Conservation (phyloP, 2,113 vertebrate species). For the Platycercus adscitus region DNA sequence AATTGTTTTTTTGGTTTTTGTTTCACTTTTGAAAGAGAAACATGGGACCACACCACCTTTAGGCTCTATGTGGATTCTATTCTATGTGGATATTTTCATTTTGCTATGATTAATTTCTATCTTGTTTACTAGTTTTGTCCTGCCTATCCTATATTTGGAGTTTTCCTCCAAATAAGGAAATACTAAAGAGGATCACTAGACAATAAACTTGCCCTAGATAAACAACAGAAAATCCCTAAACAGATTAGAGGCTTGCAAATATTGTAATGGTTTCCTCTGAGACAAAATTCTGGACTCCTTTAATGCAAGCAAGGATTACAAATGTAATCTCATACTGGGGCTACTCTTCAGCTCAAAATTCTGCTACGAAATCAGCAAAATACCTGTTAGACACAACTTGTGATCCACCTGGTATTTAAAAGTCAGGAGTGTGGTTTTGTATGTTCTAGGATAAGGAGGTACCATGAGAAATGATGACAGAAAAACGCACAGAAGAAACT, state of each 20-base stretch:
- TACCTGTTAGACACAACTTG: background rate
- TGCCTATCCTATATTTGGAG: background rate
- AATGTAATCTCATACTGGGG: background rate
- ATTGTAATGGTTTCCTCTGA: conserved; percentile 1
- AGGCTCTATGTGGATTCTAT: background rate
- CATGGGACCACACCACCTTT: background rate
- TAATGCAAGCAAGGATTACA: background rate
- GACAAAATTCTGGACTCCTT: background rate
- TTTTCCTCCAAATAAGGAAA: background rate
- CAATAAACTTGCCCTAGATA: conserved; percentile 12
- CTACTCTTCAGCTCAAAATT: background rate
- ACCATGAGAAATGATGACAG: background rate
- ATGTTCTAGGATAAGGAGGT: background rate
- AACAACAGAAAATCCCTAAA: conserved; percentile 21
- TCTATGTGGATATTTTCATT: background rate
- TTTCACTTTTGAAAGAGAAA: background rate
- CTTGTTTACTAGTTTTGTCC: background rate
- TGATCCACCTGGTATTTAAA: background rate
- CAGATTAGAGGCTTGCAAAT: conserved; percentile 7
- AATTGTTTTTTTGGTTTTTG: background rate
- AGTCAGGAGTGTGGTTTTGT: background rate
- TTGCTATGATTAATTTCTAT: background rate
- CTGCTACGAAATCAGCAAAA: background rate
- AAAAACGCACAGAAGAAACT: background rate
- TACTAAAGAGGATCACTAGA: background rate